These are phyloP conservation scores for Phrynosoma blainvillii DNA, from an alignment of 2,113 vertebrate species.

Conservation along the genomic window DNA sequence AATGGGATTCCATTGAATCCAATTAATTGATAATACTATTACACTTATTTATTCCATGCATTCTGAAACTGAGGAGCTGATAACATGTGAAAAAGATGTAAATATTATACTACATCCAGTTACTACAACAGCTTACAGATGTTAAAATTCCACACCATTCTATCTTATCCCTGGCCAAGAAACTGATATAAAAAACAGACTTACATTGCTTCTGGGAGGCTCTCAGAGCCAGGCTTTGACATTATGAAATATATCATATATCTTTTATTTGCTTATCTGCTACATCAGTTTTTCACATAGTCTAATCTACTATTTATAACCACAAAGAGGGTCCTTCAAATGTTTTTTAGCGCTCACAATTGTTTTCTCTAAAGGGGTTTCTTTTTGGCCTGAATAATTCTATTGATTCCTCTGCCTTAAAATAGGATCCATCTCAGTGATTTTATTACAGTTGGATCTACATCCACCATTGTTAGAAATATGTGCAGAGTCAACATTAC, in stretches of 20 bases:
- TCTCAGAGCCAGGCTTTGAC: not conserved
- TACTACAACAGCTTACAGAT: conserved; percentile 3
- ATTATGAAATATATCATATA: conserved; percentile 29
- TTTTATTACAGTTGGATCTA: conserved; percentile 43
- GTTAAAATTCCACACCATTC: not conserved
- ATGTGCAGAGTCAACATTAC: not conserved
- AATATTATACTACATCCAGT: not conserved
- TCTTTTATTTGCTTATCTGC: conserved; percentile 24
- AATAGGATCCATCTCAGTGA: not conserved
- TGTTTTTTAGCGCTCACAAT: conserved; percentile 6
- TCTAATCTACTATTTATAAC: conserved; percentile 31
- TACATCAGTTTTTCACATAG: conserved; percentile 31
- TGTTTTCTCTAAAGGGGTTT: conserved; percentile 18
- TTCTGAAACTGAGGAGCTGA: not conserved
- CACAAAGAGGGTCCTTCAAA: conserved; percentile 23
- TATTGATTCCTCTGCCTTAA: conserved; percentile 46
- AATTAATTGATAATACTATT: not conserved
- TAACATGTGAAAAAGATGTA: not conserved
- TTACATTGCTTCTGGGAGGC: not conserved
- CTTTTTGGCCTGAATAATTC: conserved; percentile 49
- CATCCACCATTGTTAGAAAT: not conserved
- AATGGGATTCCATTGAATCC: not conserved
- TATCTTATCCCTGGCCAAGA: not conserved
- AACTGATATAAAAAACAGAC: not conserved
- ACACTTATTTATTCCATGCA: not conserved